A percentile compares a stretch with the other conserved stretches of the same genome.
Conservation (phyloP, 2,888 invertebrate species). For the Aproaerema taeniolella region DNA sequence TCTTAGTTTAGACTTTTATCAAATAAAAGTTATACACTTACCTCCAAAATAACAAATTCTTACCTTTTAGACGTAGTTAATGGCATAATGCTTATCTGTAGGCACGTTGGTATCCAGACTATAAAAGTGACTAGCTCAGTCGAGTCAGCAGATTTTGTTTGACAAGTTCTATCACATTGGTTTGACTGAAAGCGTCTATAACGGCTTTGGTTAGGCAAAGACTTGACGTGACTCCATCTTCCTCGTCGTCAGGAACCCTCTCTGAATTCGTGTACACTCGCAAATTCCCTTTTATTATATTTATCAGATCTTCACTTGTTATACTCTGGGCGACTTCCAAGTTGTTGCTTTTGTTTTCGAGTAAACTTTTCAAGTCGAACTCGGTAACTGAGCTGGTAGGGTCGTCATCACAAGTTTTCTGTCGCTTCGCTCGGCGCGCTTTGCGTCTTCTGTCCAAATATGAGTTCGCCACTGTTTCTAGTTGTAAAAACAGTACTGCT, state of each 20-base stretch:
- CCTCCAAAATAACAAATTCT: too few relatives aligned
- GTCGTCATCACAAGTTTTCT: conserved; percentile 49
- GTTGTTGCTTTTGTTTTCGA: conserved; percentile 45
- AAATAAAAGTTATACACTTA: too few relatives aligned
- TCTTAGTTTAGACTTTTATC: too few relatives aligned
- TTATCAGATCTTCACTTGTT: conserved; percentile 42
- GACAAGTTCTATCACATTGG: conserved; percentile 74
- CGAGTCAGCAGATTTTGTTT: conserved; percentile 67
- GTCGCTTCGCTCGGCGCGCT: conserved; percentile 51
- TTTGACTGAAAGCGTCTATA: conserved; percentile 81
- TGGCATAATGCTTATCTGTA: too few relatives aligned
- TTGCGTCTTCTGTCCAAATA: conserved; percentile 55
- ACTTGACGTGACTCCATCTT: conserved; percentile 48
- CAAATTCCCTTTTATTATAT: conserved; percentile 51
- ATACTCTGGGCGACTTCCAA: conserved; percentile 40
- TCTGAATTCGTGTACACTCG: conserved; percentile 36
- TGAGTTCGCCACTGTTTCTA: conserved; percentile 58
- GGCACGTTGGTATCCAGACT: too few relatives aligned
- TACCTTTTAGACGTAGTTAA: too few relatives aligned
- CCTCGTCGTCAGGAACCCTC: conserved; percentile 41
- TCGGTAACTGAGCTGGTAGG: conserved; percentile 25
- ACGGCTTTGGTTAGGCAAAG: conserved; percentile 66
- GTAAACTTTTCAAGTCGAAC: conserved; percentile 41
- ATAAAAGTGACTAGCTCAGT: conserved; percentile 42
- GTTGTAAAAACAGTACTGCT: conserved; percentile 59